These are phyloP conservation scores for Lycaon pictus DNA, from an alignment of 2,113 vertebrate species.

Conservation along the genomic window DNA sequence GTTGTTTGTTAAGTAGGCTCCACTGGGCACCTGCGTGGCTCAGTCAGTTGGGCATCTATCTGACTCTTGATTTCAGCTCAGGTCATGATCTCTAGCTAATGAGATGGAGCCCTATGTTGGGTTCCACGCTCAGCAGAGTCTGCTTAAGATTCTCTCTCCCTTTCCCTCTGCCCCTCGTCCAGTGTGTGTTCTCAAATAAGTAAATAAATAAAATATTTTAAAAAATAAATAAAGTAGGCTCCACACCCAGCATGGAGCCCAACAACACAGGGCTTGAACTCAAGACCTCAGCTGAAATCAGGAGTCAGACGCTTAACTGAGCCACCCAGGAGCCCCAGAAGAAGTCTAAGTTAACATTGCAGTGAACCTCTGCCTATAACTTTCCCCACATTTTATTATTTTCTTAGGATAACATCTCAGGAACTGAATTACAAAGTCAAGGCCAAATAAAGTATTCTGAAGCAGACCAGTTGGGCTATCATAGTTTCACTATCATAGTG, in stretches of 20 bases:
- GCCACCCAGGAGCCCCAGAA: neutral
- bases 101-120: neutral
- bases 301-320: neutral
- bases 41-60: neutral
- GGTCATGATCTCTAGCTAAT: neutral
- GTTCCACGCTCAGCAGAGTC: neutral
- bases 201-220: neutral
- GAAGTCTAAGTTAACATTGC: neutral
- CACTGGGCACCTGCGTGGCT: neutral
- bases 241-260: neutral
- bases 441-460: conserved; percentile 56
- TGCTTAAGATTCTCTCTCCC: neutral
- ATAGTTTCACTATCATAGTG: neutral
- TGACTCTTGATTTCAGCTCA: neutral
- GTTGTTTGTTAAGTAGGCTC: neutral
- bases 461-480: conserved; percentile 13
- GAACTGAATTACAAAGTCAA: conserved; percentile 61
- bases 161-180: neutral
- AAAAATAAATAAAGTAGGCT: neutral
- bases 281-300: neutral
- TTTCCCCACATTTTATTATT: conserved; percentile 32
- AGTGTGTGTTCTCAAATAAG: neutral
- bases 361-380: neutral
- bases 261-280: neutral
- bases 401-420: conserved; percentile 58